phyloP scores from a whole-genome alignment of 2,888 invertebrate genomes.

The Drosophila borborema region DNA sequence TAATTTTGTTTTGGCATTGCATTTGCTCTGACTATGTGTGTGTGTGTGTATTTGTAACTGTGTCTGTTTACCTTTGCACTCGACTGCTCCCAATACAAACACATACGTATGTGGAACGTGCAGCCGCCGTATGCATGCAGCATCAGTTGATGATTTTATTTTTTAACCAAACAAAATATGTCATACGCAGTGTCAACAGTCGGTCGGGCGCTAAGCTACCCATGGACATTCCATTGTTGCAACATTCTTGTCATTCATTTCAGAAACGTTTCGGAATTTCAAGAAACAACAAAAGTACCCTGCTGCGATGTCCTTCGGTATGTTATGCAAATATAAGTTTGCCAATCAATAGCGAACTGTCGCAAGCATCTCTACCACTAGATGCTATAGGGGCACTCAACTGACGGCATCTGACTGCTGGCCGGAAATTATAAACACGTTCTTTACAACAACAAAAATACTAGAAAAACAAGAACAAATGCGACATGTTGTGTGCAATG shows the following conservation, averaged over 20 bases:
- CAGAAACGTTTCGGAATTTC: slow-evolving; percentile 7
- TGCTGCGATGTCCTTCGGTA: slow-evolving; percentile 6
- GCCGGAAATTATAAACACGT: slow-evolving; percentile 73
- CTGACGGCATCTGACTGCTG: slow-evolving; percentile 34
- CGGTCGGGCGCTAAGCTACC: slow-evolving; percentile 1
- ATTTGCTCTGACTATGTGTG: slow-evolving; percentile 33
- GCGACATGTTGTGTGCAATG: slow-evolving; percentile 60
- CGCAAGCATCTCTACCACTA: slow-evolving; percentile 12
- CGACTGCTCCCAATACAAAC: slow-evolving; percentile 68
- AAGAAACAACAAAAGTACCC: neutral
- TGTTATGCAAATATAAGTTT: slow-evolving; percentile 43
- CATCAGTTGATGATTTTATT: slow-evolving; percentile 56
- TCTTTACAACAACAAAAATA: slow-evolving; percentile 17
- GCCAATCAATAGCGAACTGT: slow-evolving; percentile 61
- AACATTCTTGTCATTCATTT: slow-evolving; percentile 4
- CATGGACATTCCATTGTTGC: slow-evolving; percentile 6
- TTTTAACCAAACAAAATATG: slow-evolving; percentile 63
- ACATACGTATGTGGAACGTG: slow-evolving; percentile 9
- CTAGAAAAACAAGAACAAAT: slow-evolving; percentile 19
- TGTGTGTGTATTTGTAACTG: slow-evolving; percentile 38
- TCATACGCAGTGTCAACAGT: slow-evolving; percentile 51
- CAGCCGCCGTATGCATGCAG: slow-evolving; percentile 5
- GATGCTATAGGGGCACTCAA: slow-evolving; percentile 16
- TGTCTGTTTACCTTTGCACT: slow-evolving; percentile 68
- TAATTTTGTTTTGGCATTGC: slow-evolving; percentile 74